Evolutionary conservation across 2,797 vertebrate species (phyloP).

Genomic region (Chromobotia macracanthus): DNA sequence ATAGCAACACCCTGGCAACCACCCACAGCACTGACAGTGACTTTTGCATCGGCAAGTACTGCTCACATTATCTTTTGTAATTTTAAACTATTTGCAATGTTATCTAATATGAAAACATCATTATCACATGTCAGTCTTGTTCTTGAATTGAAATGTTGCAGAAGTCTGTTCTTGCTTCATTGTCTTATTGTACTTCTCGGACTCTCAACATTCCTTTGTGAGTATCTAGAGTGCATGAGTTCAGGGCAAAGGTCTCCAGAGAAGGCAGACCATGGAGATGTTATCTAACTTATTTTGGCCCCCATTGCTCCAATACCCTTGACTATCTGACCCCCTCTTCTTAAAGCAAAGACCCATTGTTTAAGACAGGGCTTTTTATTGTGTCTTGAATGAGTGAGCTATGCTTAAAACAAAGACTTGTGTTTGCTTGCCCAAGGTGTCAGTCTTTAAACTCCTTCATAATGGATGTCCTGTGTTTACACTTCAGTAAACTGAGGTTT

Average conservation of each 20-base stretch:
- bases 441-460: slow-evolving; percentile 41
- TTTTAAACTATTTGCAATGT: not conserved
- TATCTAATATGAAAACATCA: slow-evolving; percentile 3
- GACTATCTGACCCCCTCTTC: slow-evolving; percentile 37
- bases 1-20: not conserved
- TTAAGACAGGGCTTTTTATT: slow-evolving; percentile 28
- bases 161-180: slow-evolving; percentile 10
- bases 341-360: slow-evolving; percentile 43
- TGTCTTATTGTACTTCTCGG: not conserved
- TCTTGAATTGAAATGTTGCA: not conserved
- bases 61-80: not conserved
- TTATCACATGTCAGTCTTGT: not conserved
- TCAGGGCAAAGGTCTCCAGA: slow-evolving; percentile 31
- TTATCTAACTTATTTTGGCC: slow-evolving; percentile 43
- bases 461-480: slow-evolving; percentile 50
- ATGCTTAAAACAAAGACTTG: slow-evolving; percentile 52
- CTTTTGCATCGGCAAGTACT: not conserved
- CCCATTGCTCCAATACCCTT: slow-evolving; percentile 21
- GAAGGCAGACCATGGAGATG: slow-evolving; percentile 47
- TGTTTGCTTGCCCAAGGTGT: slow-evolving; percentile 59
- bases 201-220: slow-evolving; percentile 20
- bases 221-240: slow-evolving; percentile 30
- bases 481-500: slow-evolving; percentile 22
- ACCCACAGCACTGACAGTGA: not conserved
- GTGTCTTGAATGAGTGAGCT: slow-evolving; percentile 41